Evolutionary conservation across 1,140 invertebrate species (phyloP), one percentile per base, ranked within the genome.

Genomic region (Teleogryllus occipitalis): DNA sequence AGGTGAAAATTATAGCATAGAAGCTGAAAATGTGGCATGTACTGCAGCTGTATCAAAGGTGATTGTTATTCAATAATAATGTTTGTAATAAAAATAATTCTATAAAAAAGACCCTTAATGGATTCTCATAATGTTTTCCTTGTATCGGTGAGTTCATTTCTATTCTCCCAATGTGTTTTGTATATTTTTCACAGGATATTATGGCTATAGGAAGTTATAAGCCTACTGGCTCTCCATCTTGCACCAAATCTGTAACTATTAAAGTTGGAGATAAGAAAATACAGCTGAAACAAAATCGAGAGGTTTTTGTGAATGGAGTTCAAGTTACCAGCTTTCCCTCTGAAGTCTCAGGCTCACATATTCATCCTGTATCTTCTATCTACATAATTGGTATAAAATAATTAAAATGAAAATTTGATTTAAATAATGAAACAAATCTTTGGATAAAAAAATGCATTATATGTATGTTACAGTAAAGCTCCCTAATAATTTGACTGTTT

Each of bases 11-110:
- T 90, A 93, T 82, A 91, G 90, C 0, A 89, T 97, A 39, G 92
- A 95, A 83, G 92, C 91, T 0, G 94, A 96, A 85, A 96, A 96
- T 84, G 90, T 93, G 0, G 91, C 92, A 1, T 96, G 95, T 84
- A 90, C 92, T 72, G 94, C 94, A 7, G 88, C 91, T 27, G 91
- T 95, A 73, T 93, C 92, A 8, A 89, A 94, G 87, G 91, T 92
- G 81, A 83, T 82, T 65, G 0, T 7, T 39, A 3, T 65, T 10
- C 18, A 65, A 65, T 65, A 14, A 65, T 65, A 65, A 65, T 65
- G 54, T 10, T 65, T 65, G 54, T 3, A 14, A 65, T 18, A 65
- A 65, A 65, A 10, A 65, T 18, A 65, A 10, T 10, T 65, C 27
- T 39, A 39, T 39, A 2, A 39, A 39, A 39, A 39, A 39, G 5